phyloP scores from a whole-genome alignment of 2,797 vertebrate genomes.

The Echeneis naucrates region DNA sequence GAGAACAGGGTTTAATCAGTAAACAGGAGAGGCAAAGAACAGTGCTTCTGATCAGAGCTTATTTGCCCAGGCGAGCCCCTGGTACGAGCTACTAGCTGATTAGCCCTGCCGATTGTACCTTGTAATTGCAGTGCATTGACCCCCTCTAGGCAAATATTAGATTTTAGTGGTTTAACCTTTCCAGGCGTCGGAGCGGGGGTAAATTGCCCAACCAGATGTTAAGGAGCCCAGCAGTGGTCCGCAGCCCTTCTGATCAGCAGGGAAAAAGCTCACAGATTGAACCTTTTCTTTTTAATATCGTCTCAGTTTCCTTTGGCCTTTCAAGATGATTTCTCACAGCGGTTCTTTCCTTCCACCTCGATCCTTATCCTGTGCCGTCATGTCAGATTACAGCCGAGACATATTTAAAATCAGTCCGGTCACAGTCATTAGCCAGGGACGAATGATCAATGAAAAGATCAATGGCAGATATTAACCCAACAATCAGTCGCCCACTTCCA shows the following conservation, averaged over 20 bases:
- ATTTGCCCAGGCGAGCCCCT: slow-evolving; percentile 71
- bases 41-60: slow-evolving; percentile 82
- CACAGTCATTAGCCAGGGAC: slow-evolving; percentile 65
- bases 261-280: slow-evolving; percentile 70
- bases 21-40: slow-evolving; percentile 81
- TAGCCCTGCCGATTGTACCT: slow-evolving; percentile 86
- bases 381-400: slow-evolving; percentile 64
- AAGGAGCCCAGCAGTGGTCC: slow-evolving; percentile 79
- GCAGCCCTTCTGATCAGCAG: slow-evolving; percentile 78
- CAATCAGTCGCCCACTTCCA: slow-evolving; percentile 66
- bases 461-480: slow-evolving; percentile 72
- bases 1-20: slow-evolving; percentile 87
- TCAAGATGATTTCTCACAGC: slow-evolving; percentile 69
- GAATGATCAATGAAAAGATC: slow-evolving; percentile 72
- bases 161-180: slow-evolving; percentile 90
- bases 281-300: slow-evolving; percentile 75
- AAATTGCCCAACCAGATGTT: slow-evolving; percentile 86
- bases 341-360: slow-evolving; percentile 56
- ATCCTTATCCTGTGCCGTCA: slow-evolving; percentile 68
- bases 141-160: slow-evolving; percentile 88
- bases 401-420: slow-evolving; percentile 71
- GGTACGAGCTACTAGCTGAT: slow-evolving; percentile 84
- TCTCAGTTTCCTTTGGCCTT: slow-evolving; percentile 76
- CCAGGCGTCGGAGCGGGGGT: slow-evolving; percentile 77
- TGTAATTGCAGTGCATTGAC: slow-evolving; percentile 87